Evolutionary conservation across 1,140 invertebrate species (phyloP), one percentile per base, ranked within the genome.

Genomic region (Heterodera carotae): DNA sequence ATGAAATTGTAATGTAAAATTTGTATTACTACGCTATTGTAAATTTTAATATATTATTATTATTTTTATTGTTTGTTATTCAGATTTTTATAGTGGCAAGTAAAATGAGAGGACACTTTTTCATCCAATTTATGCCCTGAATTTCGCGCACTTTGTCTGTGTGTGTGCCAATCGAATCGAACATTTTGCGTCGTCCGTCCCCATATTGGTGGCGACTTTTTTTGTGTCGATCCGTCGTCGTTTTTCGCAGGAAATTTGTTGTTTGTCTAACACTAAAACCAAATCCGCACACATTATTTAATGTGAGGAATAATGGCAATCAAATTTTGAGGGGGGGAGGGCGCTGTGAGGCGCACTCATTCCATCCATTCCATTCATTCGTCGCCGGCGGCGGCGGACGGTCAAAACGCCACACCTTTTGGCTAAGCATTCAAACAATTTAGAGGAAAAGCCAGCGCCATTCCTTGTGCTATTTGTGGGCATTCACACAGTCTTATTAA

Each of bases 241-340:
- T 53, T 53, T 53, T 53, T 53, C 48, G 48, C 12, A 22, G 48
- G 12, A 22, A 53, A 53, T 18, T 53, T 53, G 59, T 66, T n/a
- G 62, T 66, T 66, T 66, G 62, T 66, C 22, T 34, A 66, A 66
- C 62, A 66, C 33, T 66, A 66, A 66, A 66, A 34, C 33, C 62
- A 34, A 53, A 22, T 53, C 48, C 48, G 48, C 48, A 25, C 60
- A 31, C 60, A 31, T 66, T 34, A 36, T 62, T 73, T 60, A 56
- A 60, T 56, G 25, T 60, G 36, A 73, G 27, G n/a, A n/a, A n/a
- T n/a, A 18, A 56, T 39, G 36, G 56, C 71, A 74, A 15, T 74
- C 25, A 64, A 74, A 74, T 34, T 74, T 56, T 25, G 59, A 25
- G 71, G 36, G n/a, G 29, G 31, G 36, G 62, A 12, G 36, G 27